Evolutionary conservation across 2,113 vertebrate genomes (phyloP).

Genomic region (Varanus salvator): DNA sequence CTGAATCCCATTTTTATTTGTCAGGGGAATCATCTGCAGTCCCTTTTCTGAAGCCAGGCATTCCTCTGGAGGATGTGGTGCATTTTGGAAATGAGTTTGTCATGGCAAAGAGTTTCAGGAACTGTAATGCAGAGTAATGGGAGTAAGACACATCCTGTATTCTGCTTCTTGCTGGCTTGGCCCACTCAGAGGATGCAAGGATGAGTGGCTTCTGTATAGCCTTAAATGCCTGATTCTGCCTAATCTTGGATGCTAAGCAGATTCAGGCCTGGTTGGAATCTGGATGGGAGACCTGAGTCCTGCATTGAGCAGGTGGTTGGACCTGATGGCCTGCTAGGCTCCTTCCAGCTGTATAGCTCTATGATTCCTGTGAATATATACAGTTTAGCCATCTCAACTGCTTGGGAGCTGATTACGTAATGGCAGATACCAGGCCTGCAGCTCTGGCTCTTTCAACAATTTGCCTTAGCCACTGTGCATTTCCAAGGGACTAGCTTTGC

Average conservation of each 20-base stretch:
- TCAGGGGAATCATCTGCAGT: background rate
- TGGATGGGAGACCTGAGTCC: too few species aligned
- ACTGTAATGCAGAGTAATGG: background rate
- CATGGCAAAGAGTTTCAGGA: background rate
- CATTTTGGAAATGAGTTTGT: background rate
- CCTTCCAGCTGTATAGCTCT: too few species aligned
- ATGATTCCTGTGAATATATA: background rate
- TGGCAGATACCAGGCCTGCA: background rate
- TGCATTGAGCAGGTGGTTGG: too few species aligned
- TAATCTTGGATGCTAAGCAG: too few species aligned
- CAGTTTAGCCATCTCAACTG: background rate
- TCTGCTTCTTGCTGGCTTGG: background rate
- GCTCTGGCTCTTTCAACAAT: background rate
- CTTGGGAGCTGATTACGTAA: background rate
- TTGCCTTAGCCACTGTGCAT: background rate
- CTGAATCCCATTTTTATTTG: background rate
- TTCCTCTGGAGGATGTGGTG: background rate
- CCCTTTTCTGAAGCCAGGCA: background rate
- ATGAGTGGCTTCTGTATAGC: background rate
- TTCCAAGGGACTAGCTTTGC: background rate
- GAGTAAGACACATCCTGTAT: background rate
- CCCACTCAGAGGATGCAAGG: background rate
- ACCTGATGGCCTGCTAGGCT: too few species aligned
- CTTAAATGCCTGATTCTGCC: too few species aligned
- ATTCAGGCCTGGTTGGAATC: too few species aligned